Conservation (phyloP, 2,888 invertebrate species). For the Ormyrus labotus region DNA sequence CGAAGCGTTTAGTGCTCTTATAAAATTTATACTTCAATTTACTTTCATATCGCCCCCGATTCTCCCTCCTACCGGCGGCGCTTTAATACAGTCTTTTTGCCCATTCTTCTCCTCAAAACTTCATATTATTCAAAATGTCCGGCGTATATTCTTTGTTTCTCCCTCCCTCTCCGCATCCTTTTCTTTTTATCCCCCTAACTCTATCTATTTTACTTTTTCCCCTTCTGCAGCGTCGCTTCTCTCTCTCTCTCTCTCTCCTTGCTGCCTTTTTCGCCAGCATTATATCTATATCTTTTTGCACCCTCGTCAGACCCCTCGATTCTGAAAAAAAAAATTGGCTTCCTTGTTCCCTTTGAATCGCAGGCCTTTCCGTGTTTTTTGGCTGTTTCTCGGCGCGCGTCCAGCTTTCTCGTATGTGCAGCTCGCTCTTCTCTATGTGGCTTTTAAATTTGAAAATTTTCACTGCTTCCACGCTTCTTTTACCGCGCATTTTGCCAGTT, state of each 20-base stretch:
- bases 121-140: slow-evolving; percentile 51
- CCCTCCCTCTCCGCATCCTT: slow-evolving; percentile 25
- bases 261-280: slow-evolving; percentile 26
- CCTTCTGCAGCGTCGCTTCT: not conserved
- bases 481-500: not conserved
- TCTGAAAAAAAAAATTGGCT: slow-evolving; percentile 47
- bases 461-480: not conserved
- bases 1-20: slow-evolving; percentile 44
- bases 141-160: slow-evolving; percentile 40
- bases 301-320: slow-evolving; percentile 53
- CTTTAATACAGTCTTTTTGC: slow-evolving; percentile 28
- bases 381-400: slow-evolving; percentile 34
- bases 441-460: slow-evolving; percentile 33
- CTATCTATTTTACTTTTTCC: slow-evolving; percentile 45
- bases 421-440: slow-evolving; percentile 7
- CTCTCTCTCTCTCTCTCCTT: slow-evolving; percentile 20
- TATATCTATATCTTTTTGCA: slow-evolving; percentile 41
- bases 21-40: slow-evolving; percentile 50
- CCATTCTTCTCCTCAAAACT: slow-evolving; percentile 26
- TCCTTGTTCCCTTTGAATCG: slow-evolving; percentile 50
- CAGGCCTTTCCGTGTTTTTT: slow-evolving; percentile 41
- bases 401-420: slow-evolving; percentile 15
- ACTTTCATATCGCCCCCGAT: slow-evolving; percentile 32
- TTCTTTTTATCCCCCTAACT: slow-evolving; percentile 20
- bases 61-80: slow-evolving; percentile 17